Base-by-base conservation (phyloP, 2,113 vertebrate species). In the Athene noctua region DNA sequence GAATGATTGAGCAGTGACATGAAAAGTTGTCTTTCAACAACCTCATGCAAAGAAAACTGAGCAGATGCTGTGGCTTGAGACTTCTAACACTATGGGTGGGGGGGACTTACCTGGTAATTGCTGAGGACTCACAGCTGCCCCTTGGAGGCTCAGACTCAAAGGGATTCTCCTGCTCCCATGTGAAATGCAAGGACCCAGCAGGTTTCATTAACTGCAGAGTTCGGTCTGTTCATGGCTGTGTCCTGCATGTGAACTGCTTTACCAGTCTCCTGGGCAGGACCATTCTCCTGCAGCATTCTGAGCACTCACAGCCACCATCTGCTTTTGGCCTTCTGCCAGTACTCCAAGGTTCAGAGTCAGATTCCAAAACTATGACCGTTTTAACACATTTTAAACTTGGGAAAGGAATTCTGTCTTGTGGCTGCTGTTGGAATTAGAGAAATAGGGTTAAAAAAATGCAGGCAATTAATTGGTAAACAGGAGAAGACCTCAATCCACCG, bases 1-100 rank as follows among this genome's bases (percentile, higher is more conserved):
- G 55, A 62, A 29, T 7, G 10, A 0, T 1, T 66, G 52, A 80
- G 40, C 49, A 54, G 52, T 0, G 2, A 59, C 3, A 11, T 17
- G 18, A 79, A 38, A 77, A 88, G 14, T 18, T 66, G 30, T 3
- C 8, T 71, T 84, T 27, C 55, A 73, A 21, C 47, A 90, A 4
- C 16, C 5, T 13, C 5, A 5, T 25, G 44, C 36, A 34, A 40
- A 47, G 49, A 49, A 73, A 80, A 13, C 1, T 0, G 8, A 44
- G 80, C 72, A 78, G 62, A 30, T 58, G 59, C 15, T 66, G 61
- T 26, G 57, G 2, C 17, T 61, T 18, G 27, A 77, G 70, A 27
- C 17, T 55, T 71, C 52, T 63, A 26, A 63, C 10, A 1, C 34
- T 38, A 18, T 8, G 40, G 44, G 9, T 2, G 9, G 30, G 7